Percentiles rank a stretch among this genome's conserved stretches.
phyloP scores from a whole-genome alignment of 2,797 vertebrate species.

The Rhadinocentrus ornatus region DNA sequence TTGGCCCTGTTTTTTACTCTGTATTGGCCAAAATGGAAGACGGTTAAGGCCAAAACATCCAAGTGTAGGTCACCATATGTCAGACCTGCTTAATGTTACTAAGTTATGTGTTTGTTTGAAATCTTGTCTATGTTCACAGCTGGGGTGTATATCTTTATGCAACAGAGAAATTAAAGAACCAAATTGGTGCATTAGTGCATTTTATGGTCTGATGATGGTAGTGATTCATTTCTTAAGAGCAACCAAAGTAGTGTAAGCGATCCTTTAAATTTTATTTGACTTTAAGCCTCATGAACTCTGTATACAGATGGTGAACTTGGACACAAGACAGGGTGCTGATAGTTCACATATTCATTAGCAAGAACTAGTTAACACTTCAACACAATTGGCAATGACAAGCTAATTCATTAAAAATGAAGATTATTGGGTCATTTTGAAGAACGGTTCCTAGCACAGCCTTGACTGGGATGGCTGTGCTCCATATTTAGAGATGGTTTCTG shows the following conservation, averaged over 20 bases:
- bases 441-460: constrained; percentile 50
- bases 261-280: constrained; percentile 34
- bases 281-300: constrained; percentile 40
- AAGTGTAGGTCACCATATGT: constrained; percentile 40
- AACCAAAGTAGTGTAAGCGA: constrained; percentile 8
- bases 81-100: constrained; percentile 18
- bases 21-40: constrained; percentile 41
- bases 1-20: constrained; percentile 35
- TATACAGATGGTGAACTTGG: constrained; percentile 43
- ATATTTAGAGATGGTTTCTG: neutral
- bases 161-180: constrained; percentile 6
- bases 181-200: constrained; percentile 7
- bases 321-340: constrained; percentile 30
- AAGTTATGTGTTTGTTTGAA: constrained; percentile 14
- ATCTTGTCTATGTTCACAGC: constrained; percentile 21
- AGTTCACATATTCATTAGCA: constrained; percentile 54
- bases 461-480: constrained; percentile 4
- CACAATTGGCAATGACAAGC: constrained; percentile 56
- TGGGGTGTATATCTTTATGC: constrained; percentile 5
- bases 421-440: constrained; percentile 51
- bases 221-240: constrained; percentile 17
- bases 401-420: constrained; percentile 53
- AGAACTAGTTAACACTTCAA: constrained; percentile 37
- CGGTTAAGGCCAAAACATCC: constrained; percentile 30
- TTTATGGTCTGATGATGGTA: neutral